Evolutionary conservation across 2,888 invertebrate genomes (phyloP).

Genomic region (Leucozona laternaria): DNA sequence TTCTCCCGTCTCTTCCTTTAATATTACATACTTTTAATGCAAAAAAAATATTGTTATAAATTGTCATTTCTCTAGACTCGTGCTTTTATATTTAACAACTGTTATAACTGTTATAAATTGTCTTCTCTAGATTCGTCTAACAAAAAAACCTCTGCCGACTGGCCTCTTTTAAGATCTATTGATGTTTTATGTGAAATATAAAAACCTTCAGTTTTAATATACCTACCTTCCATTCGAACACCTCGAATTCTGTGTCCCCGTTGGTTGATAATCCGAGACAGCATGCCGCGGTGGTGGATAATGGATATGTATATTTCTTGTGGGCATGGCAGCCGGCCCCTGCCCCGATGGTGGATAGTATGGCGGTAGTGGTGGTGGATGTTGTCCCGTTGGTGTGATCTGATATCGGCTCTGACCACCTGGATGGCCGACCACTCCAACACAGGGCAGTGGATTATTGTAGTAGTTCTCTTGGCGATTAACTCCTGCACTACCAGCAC

Average conservation of each 20-base stretch:
- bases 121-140: no score
- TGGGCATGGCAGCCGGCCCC: conserved; percentile 75
- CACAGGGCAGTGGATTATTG: conserved; percentile 82
- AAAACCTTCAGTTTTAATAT: background rate
- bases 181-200: background rate
- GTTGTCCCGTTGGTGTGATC: conserved; percentile 83
- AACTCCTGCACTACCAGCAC: conserved; percentile 56
- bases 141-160: no score
- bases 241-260: conserved; percentile 80
- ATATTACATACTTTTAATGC: no score
- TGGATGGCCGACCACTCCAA: conserved; percentile 76
- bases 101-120: no score
- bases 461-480: conserved; percentile 82
- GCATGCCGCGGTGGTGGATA: conserved; percentile 83
- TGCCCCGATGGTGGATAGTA: conserved; percentile 80
- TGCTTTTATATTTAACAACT: no score
- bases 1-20: no score
- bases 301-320: conserved; percentile 83
- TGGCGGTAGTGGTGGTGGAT: conserved; percentile 83
- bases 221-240: conserved; percentile 82
- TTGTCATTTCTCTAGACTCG: no score
- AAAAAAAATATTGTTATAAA: no score
- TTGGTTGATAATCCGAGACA: conserved; percentile 83
- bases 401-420: conserved; percentile 82
- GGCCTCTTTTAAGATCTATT: no score